phyloP scores from a whole-genome alignment of 2,888 invertebrate species.

The Ptychoptera albimana region DNA sequence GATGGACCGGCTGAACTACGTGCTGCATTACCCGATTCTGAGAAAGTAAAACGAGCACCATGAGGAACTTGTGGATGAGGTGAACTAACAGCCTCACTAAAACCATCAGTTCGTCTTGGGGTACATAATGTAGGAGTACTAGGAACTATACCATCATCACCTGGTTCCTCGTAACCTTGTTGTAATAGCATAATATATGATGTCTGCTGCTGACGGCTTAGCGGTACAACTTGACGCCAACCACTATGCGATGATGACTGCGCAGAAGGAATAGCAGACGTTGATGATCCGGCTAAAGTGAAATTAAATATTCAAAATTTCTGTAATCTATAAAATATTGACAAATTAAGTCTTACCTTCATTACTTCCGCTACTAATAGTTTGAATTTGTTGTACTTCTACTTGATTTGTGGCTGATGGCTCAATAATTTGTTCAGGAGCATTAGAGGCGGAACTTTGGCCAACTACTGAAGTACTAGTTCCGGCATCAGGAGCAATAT shows the following conservation, averaged over 20 bases:
- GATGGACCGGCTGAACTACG: slow-evolving; percentile 19
- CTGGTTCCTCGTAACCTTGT: slow-evolving; percentile 28
- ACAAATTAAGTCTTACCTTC: slow-evolving; percentile 25
- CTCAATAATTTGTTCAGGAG: slow-evolving; percentile 13
- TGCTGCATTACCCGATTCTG: slow-evolving; percentile 33
- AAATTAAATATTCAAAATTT: background rate
- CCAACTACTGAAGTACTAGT: slow-evolving; percentile 16
- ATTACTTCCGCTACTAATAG: slow-evolving; percentile 56
- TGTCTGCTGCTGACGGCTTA: slow-evolving; percentile 20
- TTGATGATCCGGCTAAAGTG: slow-evolving; percentile 16
- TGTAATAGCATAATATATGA: slow-evolving; percentile 20
- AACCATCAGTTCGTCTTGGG: slow-evolving; percentile 68
- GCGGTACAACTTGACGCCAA: slow-evolving; percentile 23
- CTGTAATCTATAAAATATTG: slow-evolving; percentile 21
- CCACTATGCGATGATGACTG: slow-evolving; percentile 15
- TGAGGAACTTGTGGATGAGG: slow-evolving; percentile 62
- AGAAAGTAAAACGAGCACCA: slow-evolving; percentile 46
- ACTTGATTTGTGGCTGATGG: slow-evolving; percentile 12
- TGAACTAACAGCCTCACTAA: slow-evolving; percentile 84
- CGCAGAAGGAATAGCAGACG: slow-evolving; percentile 21
- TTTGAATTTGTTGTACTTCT: slow-evolving; percentile 43
- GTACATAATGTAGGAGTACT: slow-evolving; percentile 77
- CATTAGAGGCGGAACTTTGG: slow-evolving; percentile 16
- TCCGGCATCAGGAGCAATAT: slow-evolving; percentile 28
- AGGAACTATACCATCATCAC: slow-evolving; percentile 61